Percentiles rank a stretch among this genome's conserved stretches.
These are phyloP conservation scores for Grapholita molesta DNA, from an alignment of 1,140 invertebrate species.

Conservation along the genomic window DNA sequence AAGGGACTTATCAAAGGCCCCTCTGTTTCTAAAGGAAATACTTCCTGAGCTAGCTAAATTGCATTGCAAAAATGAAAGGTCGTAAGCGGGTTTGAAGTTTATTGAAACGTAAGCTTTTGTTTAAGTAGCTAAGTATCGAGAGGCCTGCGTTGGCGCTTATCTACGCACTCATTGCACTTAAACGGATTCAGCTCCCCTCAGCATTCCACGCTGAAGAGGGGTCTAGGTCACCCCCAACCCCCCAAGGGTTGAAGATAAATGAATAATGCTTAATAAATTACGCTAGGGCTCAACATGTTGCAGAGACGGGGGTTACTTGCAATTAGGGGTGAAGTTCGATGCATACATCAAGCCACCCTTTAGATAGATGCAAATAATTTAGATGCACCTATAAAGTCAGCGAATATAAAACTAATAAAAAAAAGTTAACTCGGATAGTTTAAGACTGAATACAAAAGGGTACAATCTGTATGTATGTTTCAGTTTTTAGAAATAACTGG, in stretches of 20 bases:
- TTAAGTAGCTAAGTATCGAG: background rate
- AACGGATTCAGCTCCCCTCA: constrained; percentile 20
- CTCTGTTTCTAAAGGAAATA: background rate
- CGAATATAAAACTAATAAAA: background rate
- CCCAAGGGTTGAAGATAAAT: constrained; percentile 17
- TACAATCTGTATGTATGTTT: no score
- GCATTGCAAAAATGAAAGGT: constrained; percentile 22
- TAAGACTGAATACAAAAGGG: background rate
- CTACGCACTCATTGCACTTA: constrained; percentile 21
- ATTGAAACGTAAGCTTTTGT: background rate
- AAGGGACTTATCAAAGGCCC: background rate
- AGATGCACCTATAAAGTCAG: background rate
- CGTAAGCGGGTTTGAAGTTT: background rate
- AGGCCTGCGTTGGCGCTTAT: constrained; percentile 22
- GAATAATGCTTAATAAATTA: constrained; percentile 25
- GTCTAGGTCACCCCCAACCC: constrained; percentile 20
- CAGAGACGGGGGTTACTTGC: constrained; percentile 13
- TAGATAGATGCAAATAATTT: constrained; percentile 21
- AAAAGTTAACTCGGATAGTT: background rate
- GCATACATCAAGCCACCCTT: constrained; percentile 22
- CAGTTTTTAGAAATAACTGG: no score
- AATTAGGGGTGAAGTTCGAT: constrained; percentile 13
- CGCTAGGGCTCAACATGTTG: constrained; percentile 17
- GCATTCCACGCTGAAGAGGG: background rate
- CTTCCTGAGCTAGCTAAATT: constrained; percentile 4